Evolutionary conservation across 2,888 invertebrate genomes (phyloP), one percentile per base, ranked within the genome.

Genomic region (Agrilus biguttatus): DNA sequence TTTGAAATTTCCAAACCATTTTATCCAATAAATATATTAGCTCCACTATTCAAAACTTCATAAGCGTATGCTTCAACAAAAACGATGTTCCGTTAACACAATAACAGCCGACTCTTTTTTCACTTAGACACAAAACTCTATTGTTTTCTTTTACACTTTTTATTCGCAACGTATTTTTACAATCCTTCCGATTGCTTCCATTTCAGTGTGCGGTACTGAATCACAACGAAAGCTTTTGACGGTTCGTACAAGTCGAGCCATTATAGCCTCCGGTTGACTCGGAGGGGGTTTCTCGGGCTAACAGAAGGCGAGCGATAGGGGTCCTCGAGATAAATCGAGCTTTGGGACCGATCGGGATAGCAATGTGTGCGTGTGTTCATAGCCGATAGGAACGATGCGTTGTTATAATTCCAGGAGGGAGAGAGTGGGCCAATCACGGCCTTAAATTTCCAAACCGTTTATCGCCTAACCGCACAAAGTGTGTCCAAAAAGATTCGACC

Each of bases 391-490:
- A 54, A 51, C 52, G 47, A 28, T 28, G 28, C 28, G 28, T 28
- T 28, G 28, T 10, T 53, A 55, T 55, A 53, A 49, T 40, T 45
- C 36, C 45, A 42, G 52, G 53, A 52, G 57, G 55, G 60, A 28
- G 59, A 56, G 56, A 50, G 46, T 51, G 50, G 51, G 52, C 62
- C 62, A 62, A 62, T 61, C 53, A 55, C 55, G 51, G 51, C 40
- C 51, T 48, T 49, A 54, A 56, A 48, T 53, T 53, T 54, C 50
- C 52, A 49, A 49, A 39, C 36, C 41, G 49, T 48, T 49, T 46
- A 51, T 50, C 47, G 41, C 35, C 21, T 43, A 41, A 40, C 45
- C 46, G 35, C 37, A 33, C 33, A 43, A 44, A 38, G 13, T 37
- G 33, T 36, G 14, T 39, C 35, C 19, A 32, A 23, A 40, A 40